These are phyloP conservation scores for Platyscapa corneri DNA, from an alignment of 1,140 invertebrate species.

Conservation along the genomic window DNA sequence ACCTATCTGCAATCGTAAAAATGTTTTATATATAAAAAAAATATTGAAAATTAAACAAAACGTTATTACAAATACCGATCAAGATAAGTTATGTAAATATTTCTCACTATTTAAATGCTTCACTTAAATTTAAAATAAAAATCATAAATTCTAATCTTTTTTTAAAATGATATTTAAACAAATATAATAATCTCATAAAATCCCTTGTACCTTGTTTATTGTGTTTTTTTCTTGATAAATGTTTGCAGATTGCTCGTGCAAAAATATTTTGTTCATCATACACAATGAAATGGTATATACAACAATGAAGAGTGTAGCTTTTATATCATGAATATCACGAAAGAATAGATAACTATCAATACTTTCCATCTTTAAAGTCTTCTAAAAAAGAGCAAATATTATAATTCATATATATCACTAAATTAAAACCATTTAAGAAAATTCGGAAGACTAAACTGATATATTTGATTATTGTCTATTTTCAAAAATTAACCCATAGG, in stretches of 20 bases:
- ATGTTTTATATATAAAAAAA: neutral
- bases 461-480: constrained; percentile 70
- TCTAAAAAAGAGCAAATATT: constrained; percentile 51
- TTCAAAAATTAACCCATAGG: constrained; percentile 51
- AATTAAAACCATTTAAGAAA: constrained; percentile 38
- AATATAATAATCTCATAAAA: too few relatives aligned
- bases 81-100: neutral
- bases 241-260: neutral
- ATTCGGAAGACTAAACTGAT: constrained; percentile 60
- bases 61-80: neutral
- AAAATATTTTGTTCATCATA: constrained; percentile 18
- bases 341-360: constrained; percentile 26
- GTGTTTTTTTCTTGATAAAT: neutral
- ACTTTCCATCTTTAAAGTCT: constrained; percentile 37
- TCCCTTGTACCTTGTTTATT: too few relatives aligned
- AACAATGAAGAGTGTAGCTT: too few relatives aligned
- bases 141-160: too few relatives aligned
- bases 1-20: too few relatives aligned
- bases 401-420: neutral
- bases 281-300: neutral
- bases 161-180: too few relatives aligned
- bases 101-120: too few relatives aligned
- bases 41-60: neutral
- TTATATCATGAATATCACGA: constrained; percentile 1
- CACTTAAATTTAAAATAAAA: too few relatives aligned